Conservation (phyloP, 2,888 invertebrate species). For the Parascotia fuliginaria region DNA sequence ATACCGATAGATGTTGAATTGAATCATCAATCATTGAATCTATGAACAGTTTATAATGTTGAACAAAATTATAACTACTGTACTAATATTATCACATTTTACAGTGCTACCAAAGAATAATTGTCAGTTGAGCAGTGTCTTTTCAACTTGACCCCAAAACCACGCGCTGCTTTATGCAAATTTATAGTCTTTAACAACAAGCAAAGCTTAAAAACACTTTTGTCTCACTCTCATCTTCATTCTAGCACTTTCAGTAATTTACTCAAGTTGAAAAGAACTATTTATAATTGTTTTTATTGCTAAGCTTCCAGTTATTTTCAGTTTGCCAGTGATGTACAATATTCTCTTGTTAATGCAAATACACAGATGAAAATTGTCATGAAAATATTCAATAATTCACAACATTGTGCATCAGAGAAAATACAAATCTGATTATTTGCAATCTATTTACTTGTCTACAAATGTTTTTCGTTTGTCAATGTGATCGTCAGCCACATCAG, state of each 20-base stretch:
- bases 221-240: conserved; percentile 47
- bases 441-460: conserved; percentile 13
- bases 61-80: too few relatives aligned
- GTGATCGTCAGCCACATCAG: conserved; percentile 15
- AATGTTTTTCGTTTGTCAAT: conserved; percentile 18
- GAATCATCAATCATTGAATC: neutral
- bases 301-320: conserved; percentile 49
- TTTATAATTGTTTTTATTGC: conserved; percentile 43
- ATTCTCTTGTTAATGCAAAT: conserved; percentile 37
- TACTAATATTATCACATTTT: neutral
- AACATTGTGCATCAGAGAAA: neutral
- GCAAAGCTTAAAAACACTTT: conserved; percentile 32
- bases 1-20: too few relatives aligned
- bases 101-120: conserved; percentile 59
- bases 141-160: conserved; percentile 70
- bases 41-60: neutral
- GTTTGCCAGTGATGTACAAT: conserved; percentile 30
- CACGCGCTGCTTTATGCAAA: conserved; percentile 53
- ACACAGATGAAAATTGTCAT: conserved; percentile 33
- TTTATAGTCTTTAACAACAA: conserved; percentile 20
- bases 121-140: conserved; percentile 70
- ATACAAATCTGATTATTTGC: conserved; percentile 43
- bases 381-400: neutral
- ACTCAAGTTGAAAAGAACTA: conserved; percentile 74
- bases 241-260: conserved; percentile 41